Evolutionary conservation across 2,888 invertebrate species (phyloP).

Genomic region (Rhogogaster chlorosoma): DNA sequence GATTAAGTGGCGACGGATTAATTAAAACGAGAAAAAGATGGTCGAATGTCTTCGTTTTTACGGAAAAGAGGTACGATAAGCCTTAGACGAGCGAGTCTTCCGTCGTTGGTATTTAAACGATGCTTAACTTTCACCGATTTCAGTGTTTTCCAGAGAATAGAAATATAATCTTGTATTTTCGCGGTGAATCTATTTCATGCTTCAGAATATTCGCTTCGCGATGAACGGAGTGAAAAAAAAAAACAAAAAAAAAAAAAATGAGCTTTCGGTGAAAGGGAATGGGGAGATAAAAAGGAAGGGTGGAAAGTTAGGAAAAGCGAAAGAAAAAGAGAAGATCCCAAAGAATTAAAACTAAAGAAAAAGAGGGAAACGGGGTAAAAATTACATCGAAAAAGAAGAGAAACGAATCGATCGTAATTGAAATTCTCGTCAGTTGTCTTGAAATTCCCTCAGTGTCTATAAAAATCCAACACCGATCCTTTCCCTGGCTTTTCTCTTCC

Average conservation of each 20-base stretch:
- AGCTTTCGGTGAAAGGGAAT: not conserved
- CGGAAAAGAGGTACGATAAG: not conserved
- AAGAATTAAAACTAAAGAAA: no score
- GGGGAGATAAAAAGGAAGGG: not conserved
- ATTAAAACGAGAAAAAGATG: not conserved
- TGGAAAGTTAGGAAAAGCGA: not conserved
- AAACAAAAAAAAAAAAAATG: not conserved
- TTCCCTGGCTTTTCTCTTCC: conserved; percentile 25
- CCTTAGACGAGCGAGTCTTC: not conserved
- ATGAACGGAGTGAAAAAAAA: not conserved
- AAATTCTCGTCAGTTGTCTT: not conserved
- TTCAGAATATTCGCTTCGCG: not conserved
- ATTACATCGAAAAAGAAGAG: not conserved
- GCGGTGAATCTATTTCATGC: not conserved
- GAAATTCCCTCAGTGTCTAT: conserved; percentile 23
- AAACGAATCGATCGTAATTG: conserved; percentile 9
- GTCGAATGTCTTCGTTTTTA: not conserved
- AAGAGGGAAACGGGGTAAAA: not conserved
- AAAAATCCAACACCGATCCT: conserved; percentile 11
- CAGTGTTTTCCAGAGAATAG: conserved; percentile 21
- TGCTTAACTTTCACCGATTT: not conserved
- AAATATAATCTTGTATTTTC: conserved; percentile 8
- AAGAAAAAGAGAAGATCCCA: no score
- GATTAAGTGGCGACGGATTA: not conserved
- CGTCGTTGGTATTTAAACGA: not conserved